These are phyloP conservation scores for Amitus sp. DNA, from an alignment of 2,888 invertebrate genomes.

Conservation along the genomic window DNA sequence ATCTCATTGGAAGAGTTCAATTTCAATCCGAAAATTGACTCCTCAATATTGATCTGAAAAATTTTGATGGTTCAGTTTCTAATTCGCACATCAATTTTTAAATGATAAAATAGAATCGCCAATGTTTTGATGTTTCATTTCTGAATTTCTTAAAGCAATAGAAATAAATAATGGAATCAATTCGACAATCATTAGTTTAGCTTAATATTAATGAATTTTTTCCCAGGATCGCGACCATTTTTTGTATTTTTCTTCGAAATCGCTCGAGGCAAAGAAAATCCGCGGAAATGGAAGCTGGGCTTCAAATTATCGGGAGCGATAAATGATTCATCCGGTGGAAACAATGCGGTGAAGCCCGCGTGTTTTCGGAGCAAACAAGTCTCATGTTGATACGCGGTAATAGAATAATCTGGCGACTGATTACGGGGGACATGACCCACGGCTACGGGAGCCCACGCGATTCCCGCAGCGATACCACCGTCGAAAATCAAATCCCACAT, in stretches of 20 bases:
- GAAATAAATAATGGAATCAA: too few relatives aligned
- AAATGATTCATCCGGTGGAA: constrained; percentile 76
- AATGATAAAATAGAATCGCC: too few relatives aligned
- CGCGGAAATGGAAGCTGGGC: constrained; percentile 41
- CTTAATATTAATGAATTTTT: too few relatives aligned
- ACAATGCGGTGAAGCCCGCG: constrained; percentile 69
- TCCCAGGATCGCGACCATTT: too few relatives aligned
- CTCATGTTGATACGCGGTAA: constrained; percentile 76
- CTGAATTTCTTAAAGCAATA: too few relatives aligned
- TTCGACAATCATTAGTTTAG: too few relatives aligned
- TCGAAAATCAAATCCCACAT: constrained; percentile 55
- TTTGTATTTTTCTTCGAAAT: constrained; percentile 4
- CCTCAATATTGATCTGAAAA: too few relatives aligned
- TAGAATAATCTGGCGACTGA: constrained; percentile 75
- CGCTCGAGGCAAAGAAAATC: constrained; percentile 37
- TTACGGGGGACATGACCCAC: constrained; percentile 65
- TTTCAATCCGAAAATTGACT: too few relatives aligned
- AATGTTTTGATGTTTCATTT: too few relatives aligned
- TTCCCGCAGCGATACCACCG: constrained; percentile 47
- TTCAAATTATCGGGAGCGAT: constrained; percentile 73
- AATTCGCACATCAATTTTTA: too few relatives aligned
- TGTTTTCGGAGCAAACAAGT: constrained; percentile 77
- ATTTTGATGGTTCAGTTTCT: too few relatives aligned
- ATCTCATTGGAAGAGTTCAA: too few relatives aligned
- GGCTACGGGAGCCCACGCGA: constrained; percentile 62